A percentile compares a stretch with the other conserved stretches of the same genome.
Evolutionary conservation across 1,140 invertebrate species (phyloP).

Genomic region (Sitobion miscanthi): DNA sequence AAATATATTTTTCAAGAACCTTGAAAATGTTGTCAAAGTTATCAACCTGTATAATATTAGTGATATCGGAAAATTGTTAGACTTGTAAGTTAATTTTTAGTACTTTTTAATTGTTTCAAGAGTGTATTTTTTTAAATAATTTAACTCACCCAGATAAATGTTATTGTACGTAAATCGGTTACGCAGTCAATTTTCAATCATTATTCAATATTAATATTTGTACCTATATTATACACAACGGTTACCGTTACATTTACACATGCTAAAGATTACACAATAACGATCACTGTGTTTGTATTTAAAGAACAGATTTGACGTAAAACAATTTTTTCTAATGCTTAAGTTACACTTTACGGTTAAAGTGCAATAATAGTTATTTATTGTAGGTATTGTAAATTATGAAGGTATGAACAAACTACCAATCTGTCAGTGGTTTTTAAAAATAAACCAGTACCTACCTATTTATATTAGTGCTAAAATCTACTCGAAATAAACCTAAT

Average conservation of each 20-base stretch:
- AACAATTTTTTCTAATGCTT: background rate
- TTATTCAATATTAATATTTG: background rate
- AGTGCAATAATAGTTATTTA: background rate
- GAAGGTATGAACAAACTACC: background rate
- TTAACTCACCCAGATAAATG: background rate
- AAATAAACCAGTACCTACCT: background rate
- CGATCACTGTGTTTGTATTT: background rate
- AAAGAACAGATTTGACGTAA: background rate
- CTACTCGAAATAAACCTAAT: constrained; percentile 29
- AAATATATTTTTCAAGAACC: background rate
- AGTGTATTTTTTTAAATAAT: constrained; percentile 17
- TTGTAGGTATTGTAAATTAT: background rate
- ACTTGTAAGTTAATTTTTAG: background rate
- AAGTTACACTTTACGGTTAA: background rate
- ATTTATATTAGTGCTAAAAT: constrained; percentile 1
- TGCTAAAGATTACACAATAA: background rate
- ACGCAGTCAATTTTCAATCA: background rate
- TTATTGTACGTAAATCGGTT: background rate
- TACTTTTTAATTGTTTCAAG: background rate
- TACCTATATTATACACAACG: background rate
- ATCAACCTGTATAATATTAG: background rate
- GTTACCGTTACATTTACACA: background rate
- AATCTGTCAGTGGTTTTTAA: background rate
- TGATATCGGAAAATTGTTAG: background rate
- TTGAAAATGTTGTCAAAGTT: background rate